These are phyloP conservation scores for Chiloscyllium plagiosum DNA, from an alignment of 2,113 vertebrate genomes.

Conservation along the genomic window DNA sequence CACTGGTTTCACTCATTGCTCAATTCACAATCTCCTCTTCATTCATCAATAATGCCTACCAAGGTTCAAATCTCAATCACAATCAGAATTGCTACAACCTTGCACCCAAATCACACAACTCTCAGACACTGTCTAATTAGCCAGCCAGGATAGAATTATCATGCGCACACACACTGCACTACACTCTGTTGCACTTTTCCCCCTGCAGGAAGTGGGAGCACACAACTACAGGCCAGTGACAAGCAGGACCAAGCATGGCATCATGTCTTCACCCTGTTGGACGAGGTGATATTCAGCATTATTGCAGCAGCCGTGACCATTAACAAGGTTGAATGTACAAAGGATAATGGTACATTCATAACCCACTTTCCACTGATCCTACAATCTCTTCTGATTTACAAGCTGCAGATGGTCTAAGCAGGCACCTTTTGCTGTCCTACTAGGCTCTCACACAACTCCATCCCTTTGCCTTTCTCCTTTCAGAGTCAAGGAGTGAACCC, in stretches of 20 bases:
- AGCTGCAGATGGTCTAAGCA: neutral
- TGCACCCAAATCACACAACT: too few species aligned
- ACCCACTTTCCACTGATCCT: neutral
- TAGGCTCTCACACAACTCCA: too few species aligned
- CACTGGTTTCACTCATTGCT: neutral
- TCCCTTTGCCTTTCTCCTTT: neutral
- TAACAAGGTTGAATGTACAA: too few species aligned
- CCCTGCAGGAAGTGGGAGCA: neutral
- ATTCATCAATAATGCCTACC: neutral
- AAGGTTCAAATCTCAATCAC: neutral
- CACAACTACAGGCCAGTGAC: neutral
- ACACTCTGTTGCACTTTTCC: neutral
- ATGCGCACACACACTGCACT: too few species aligned
- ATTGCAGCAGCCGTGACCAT: too few species aligned
- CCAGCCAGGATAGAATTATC: too few species aligned
- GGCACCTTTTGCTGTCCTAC: neutral
- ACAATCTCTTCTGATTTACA: neutral
- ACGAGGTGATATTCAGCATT: too few species aligned
- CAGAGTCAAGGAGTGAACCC: neutral
- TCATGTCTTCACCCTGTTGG: too few species aligned
- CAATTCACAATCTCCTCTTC: neutral
- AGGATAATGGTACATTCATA: too few species aligned
- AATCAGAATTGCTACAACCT: too few species aligned
- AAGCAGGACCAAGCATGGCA: neutral
- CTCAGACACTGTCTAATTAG: too few species aligned